A percentile compares a stretch with the other conserved stretches of the same genome.
Evolutionary conservation across 2,888 invertebrate species (phyloP).

Genomic region (Himalopsyche japonica): DNA sequence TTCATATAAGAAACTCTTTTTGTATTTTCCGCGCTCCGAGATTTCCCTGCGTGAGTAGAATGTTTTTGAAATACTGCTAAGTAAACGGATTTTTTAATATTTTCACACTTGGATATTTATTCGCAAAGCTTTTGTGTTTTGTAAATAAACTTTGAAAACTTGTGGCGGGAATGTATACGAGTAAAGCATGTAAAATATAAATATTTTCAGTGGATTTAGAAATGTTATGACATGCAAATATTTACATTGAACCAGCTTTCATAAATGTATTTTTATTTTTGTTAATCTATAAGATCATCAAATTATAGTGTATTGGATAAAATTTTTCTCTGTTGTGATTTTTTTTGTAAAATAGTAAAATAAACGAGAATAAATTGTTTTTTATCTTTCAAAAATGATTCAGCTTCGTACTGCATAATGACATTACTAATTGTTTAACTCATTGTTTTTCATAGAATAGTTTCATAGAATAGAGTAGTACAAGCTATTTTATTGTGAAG

Average conservation of each 20-base stretch:
- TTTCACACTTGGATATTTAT: slow-evolving; percentile 10
- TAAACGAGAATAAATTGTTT: too few species aligned
- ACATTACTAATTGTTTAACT: too few species aligned
- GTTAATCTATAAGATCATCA: too few species aligned
- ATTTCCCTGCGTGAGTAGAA: background rate
- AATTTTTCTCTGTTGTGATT: too few species aligned
- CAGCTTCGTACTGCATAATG: too few species aligned
- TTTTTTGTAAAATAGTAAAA: too few species aligned
- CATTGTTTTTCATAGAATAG: too few species aligned
- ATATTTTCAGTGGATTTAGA: background rate
- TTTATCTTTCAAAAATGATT: too few species aligned
- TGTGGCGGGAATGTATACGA: background rate
- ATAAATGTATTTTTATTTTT: background rate
- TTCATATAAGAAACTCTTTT: slow-evolving; percentile 32
- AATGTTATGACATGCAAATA: background rate
- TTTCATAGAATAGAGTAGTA: too few species aligned
- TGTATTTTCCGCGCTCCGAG: background rate
- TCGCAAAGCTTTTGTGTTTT: slow-evolving; percentile 16
- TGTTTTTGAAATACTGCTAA: slow-evolving; percentile 17
- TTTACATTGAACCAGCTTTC: background rate
- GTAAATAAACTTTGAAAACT: slow-evolving; percentile 10
- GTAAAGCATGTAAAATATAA: background rate
- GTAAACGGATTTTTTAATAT: slow-evolving; percentile 19
- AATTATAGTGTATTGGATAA: too few species aligned
- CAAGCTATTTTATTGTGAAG: too few species aligned